Base-by-base conservation (phyloP, 2,113 vertebrate genomes). In the Smithornis capensis region DNA sequence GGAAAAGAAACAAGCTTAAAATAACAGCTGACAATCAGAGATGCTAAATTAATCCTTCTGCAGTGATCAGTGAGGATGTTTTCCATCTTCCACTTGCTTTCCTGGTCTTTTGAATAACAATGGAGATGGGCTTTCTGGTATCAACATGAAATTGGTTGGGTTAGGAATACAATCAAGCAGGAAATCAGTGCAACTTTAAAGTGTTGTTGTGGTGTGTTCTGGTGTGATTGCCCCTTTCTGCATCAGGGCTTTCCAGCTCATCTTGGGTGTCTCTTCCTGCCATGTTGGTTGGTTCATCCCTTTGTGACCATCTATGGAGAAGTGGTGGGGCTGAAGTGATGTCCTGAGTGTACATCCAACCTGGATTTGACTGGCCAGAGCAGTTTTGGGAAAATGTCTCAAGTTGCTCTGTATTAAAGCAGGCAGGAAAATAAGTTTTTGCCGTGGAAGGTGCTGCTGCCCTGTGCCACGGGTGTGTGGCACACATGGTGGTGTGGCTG, bases 21-120 rank as follows among this genome's bases (percentile, higher is more conserved):
- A 92, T 96, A 95, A 53, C 75, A 92, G 47, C 84, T 94, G 81
- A 79, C 84, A 95, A 11, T 91, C 74, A 85, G 33, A 84, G 53
- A 14, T 71, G 84, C 73, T 87, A 82, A 93, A 90, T 94, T 87
- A 75, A 68, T 87, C 76, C 47, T 92, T 67, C 68, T 90, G 49
- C 70, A 60, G 65, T 45, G 49, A 89, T 90, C 67, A 35, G 57
- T 50, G 79, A 52, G 47, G 55, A 77, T 83, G 49, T 91, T 90
- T 94, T 68, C 71, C 35, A n/a, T 91, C 87, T 94, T 68, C 71
- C 35, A 33, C 17, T 76, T 63, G 29, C 83, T 93, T 92, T 92
- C 42, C 64, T 75, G 55, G 28, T 93, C 35, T 77, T 93, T 64
- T 74, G 38, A 79, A 24, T 87, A 67, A 47, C 24, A 12, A 9